A percentile compares a stretch with the other conserved stretches of the same genome.
Evolutionary conservation across 1,140 invertebrate genomes (phyloP).

Genomic region (Colletes latitarsis): DNA sequence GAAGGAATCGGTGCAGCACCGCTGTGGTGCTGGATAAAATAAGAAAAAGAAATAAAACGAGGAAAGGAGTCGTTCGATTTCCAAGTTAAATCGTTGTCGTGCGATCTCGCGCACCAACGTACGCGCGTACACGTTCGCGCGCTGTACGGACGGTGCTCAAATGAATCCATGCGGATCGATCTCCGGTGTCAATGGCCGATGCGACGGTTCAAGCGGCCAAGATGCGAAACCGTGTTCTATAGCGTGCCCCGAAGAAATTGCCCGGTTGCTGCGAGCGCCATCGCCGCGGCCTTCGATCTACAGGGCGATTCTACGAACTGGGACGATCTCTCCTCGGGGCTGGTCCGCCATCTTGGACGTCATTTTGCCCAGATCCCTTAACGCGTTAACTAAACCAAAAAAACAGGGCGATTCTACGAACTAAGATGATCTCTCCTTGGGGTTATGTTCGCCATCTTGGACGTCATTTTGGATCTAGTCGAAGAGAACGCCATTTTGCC

Average conservation of each 20-base stretch:
- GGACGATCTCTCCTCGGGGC: too few species aligned
- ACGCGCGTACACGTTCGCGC: slow-evolving; percentile 2
- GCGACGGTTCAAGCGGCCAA: slow-evolving; percentile 43
- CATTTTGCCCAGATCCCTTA: too few species aligned
- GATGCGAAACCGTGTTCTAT: slow-evolving; percentile 45
- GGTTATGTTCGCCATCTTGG: too few species aligned
- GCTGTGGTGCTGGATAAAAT: too few species aligned
- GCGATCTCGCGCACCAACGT: too few species aligned
- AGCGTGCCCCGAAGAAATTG: slow-evolving; percentile 22
- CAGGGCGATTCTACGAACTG: background rate
- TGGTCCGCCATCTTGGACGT: too few species aligned
- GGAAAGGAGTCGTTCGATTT: background rate
- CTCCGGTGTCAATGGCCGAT: slow-evolving; percentile 66
- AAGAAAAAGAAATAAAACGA: background rate
- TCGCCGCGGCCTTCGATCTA: background rate
- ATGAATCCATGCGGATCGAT: slow-evolving; percentile 69
- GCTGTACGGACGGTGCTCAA: slow-evolving; percentile 38
- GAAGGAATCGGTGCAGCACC: background rate
- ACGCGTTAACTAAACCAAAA: too few species aligned
- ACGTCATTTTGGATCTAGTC: too few species aligned
- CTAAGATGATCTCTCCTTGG: too few species aligned
- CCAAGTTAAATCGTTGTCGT: too few species aligned
- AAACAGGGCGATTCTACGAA: too few species aligned
- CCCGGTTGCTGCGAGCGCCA: slow-evolving; percentile 3
- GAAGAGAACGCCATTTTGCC: too few species aligned